Conservation (phyloP, 2,888 invertebrate genomes). For the Allacma fusca region DNA sequence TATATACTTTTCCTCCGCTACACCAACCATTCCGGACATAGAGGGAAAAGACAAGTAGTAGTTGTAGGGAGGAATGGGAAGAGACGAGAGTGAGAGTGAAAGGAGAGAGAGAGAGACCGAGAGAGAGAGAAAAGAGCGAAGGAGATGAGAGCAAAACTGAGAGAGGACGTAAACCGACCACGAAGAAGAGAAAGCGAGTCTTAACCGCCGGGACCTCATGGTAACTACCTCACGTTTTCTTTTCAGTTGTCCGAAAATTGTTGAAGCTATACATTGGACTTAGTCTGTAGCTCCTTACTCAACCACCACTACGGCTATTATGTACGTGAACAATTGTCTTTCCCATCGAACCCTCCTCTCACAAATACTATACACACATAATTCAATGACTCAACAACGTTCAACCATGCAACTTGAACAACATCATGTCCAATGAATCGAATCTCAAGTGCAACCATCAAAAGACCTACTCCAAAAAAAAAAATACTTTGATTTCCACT, state of each 20-base stretch:
- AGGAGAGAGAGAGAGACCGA: too few species aligned
- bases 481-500: background rate
- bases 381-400: background rate
- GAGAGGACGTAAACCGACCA: background rate
- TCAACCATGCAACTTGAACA: background rate
- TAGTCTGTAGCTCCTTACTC: too few species aligned
- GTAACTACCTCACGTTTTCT: conserved; percentile 16
- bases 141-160: background rate
- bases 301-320: too few species aligned
- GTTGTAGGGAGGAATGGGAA: background rate
- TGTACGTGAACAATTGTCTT: background rate
- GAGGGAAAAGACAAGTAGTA: background rate
- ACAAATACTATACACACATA: background rate
- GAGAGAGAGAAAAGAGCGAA: background rate
- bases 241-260: background rate
- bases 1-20: background rate
- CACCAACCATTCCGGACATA: background rate
- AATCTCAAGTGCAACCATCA: background rate
- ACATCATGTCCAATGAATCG: background rate
- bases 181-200: background rate
- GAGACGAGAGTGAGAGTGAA: too few species aligned
- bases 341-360: background rate
- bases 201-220: background rate
- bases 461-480: conserved; percentile 4
- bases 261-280: too few species aligned